Evolutionary conservation across 2,888 invertebrate genomes (phyloP).

Genomic region (Microctonus brassicae): DNA sequence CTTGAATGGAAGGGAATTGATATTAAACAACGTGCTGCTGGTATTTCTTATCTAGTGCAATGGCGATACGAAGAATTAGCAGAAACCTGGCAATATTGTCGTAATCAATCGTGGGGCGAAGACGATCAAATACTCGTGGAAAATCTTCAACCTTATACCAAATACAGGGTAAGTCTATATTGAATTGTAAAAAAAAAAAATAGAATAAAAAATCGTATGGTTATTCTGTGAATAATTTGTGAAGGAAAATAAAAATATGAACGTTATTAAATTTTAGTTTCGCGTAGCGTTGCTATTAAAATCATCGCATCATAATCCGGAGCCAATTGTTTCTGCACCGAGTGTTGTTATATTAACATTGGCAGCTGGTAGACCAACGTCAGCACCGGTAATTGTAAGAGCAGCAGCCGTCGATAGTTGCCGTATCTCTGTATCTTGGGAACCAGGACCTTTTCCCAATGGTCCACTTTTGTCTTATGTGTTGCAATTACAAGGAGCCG

Average conservation of each 20-base stretch:
- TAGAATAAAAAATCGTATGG: not conserved
- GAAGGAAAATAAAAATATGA: slow-evolving; percentile 34
- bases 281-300: slow-evolving; percentile 84
- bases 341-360: slow-evolving; percentile 84
- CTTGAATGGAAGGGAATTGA: slow-evolving; percentile 78
- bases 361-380: slow-evolving; percentile 81
- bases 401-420: slow-evolving; percentile 85
- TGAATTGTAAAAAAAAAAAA: not conserved
- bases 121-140: slow-evolving; percentile 79
- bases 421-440: slow-evolving; percentile 90
- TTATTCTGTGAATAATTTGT: too few species aligned
- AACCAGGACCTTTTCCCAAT: slow-evolving; percentile 87
- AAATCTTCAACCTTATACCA: slow-evolving; percentile 87
- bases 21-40: slow-evolving; percentile 69
- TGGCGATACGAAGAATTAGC: slow-evolving; percentile 81
- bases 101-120: slow-evolving; percentile 79
- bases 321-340: slow-evolving; percentile 80
- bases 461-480: slow-evolving; percentile 91
- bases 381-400: slow-evolving; percentile 81
- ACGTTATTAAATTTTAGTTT: slow-evolving; percentile 76
- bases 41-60: slow-evolving; percentile 78
- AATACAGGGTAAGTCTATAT: slow-evolving; percentile 81
- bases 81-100: slow-evolving; percentile 86
- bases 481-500: slow-evolving; percentile 76
- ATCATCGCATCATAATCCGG: slow-evolving; percentile 76